phyloP scores from a whole-genome alignment of 2,888 invertebrate species.

The Horisme vitalbata region DNA sequence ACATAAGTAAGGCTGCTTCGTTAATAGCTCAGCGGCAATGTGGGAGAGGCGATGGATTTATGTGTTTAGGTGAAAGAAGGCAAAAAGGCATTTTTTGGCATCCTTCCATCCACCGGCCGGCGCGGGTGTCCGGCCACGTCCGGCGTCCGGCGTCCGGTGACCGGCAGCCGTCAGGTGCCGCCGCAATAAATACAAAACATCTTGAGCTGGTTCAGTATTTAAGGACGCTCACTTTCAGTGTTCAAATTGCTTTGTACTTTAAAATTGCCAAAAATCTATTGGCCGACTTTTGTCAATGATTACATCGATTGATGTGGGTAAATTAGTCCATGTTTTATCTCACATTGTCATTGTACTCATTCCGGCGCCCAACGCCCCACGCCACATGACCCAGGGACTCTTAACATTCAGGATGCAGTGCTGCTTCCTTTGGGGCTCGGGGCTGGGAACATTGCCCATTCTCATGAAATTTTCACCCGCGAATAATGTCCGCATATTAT shows the following conservation, averaged over 20 bases:
- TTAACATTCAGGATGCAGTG: too few species aligned
- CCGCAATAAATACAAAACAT: background rate
- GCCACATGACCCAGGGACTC: too few species aligned
- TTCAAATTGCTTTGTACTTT: too few species aligned
- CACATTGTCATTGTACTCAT: too few species aligned
- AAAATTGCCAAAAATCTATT: too few species aligned
- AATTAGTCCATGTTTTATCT: too few species aligned
- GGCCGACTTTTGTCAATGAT: too few species aligned
- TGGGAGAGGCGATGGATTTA: conserved; percentile 10
- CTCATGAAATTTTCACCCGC: background rate
- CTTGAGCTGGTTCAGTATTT: background rate
- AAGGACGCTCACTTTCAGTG: too few species aligned
- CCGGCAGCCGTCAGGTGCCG: conserved; percentile 2
- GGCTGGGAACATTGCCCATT: background rate
- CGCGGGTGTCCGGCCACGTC: background rate
- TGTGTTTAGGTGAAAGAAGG: background rate
- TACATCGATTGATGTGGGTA: too few species aligned
- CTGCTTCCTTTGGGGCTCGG: too few species aligned
- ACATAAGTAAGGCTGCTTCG: background rate
- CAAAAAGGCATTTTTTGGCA: conserved; percentile 10
- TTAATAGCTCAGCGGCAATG: conserved; percentile 4
- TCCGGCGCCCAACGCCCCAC: too few species aligned
- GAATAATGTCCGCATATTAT: conserved; percentile 1
- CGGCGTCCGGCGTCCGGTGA: background rate
- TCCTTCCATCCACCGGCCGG: conserved; percentile 1